A percentile compares a stretch with the other conserved stretches of the same genome.
Evolutionary conservation across 1,140 invertebrate genomes (phyloP).

Genomic region (Cotesia chilonis): DNA sequence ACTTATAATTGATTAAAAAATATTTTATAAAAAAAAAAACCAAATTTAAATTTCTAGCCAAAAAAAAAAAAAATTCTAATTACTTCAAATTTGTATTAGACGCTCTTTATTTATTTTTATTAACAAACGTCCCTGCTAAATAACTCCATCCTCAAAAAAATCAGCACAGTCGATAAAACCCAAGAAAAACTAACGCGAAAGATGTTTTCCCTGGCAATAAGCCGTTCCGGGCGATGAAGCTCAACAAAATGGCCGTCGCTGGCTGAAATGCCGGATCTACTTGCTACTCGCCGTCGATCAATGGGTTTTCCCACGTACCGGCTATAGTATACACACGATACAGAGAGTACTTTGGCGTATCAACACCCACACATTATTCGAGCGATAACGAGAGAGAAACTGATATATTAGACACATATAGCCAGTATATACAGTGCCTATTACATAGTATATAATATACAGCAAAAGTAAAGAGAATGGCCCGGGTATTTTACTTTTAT

Average conservation of each 20-base stretch:
- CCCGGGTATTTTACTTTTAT: conserved; percentile 64
- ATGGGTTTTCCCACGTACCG: conserved; percentile 23
- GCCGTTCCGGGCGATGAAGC: conserved; percentile 35
- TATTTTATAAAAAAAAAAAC: too few species aligned
- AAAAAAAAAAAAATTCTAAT: too few species aligned
- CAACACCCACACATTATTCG: conserved; percentile 13
- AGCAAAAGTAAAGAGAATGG: conserved; percentile 38
- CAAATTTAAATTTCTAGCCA: too few species aligned
- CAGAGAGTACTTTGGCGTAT: background rate
- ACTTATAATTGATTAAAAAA: too few species aligned
- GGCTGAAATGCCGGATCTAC: conserved; percentile 35
- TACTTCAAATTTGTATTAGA: too few species aligned
- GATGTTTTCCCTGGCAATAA: conserved; percentile 15
- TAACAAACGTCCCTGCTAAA: too few species aligned
- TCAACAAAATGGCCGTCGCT: conserved; percentile 43
- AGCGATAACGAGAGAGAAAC: conserved; percentile 38
- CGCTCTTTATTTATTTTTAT: too few species aligned
- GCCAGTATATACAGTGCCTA: background rate
- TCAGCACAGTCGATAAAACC: background rate
- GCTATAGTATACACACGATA: conserved; percentile 7
- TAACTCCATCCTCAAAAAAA: too few species aligned
- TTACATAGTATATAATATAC: too few species aligned
- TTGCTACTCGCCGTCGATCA: background rate
- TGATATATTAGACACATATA: background rate
- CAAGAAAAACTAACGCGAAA: background rate